These are phyloP conservation scores for Phragmatobia fuliginosa DNA, from an alignment of 2,888 invertebrate species.

Conservation along the genomic window DNA sequence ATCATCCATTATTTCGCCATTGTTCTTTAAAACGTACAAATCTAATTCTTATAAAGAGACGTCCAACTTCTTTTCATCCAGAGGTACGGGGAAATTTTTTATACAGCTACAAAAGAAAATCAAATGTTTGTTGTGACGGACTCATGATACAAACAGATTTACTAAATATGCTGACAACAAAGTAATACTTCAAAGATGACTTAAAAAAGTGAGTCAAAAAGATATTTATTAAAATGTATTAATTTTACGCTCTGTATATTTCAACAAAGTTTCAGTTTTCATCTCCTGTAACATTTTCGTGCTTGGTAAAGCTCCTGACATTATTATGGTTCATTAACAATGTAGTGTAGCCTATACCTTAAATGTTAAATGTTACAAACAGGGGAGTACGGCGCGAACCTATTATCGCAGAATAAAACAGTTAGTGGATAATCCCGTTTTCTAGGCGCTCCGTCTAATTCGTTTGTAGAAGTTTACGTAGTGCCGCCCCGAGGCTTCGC, in stretches of 20 bases:
- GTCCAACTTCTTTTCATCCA: not conserved
- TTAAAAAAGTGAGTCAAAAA: not conserved
- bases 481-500: conserved; percentile 53
- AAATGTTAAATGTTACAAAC: conserved; percentile 36
- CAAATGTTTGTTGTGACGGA: not conserved
- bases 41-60: not conserved
- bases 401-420: conserved; percentile 62
- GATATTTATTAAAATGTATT: not conserved
- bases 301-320: conserved; percentile 20
- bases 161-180: not conserved
- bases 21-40: not conserved
- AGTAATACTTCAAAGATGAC: not conserved
- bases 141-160: not conserved
- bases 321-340: conserved; percentile 23
- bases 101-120: not conserved
- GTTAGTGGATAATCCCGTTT: conserved; percentile 69
- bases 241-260: not conserved
- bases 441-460: conserved; percentile 68
- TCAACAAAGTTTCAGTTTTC: conserved; percentile 8
- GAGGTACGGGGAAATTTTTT: not conserved
- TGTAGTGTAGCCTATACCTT: conserved; percentile 35
- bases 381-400: conserved; percentile 47
- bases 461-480: conserved; percentile 68
- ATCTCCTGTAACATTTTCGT: conserved; percentile 13
- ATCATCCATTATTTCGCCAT: too few relatives aligned